phyloP scores from a whole-genome alignment of 2,888 invertebrate genomes.

The Rapana venosa region DNA sequence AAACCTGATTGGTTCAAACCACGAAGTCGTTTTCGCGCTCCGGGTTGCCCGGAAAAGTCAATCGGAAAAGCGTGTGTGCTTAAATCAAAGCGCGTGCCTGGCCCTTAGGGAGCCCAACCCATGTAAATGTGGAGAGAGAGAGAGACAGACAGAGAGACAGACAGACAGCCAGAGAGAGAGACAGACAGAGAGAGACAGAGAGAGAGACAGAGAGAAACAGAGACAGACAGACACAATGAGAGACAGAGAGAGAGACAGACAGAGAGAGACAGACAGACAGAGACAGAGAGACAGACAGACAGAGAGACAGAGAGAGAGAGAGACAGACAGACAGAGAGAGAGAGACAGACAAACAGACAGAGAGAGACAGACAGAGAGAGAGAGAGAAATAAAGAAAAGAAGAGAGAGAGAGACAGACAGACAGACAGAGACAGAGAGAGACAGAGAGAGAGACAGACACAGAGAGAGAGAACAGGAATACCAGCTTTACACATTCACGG shows the following conservation, averaged over 20 bases:
- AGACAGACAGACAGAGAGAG: neutral
- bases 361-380: neutral
- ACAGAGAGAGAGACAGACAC: neutral
- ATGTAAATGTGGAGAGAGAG: neutral
- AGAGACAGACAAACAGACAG: neutral
- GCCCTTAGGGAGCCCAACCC: too few relatives aligned
- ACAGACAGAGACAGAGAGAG: neutral
- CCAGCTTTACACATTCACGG: too few relatives aligned
- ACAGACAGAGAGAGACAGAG: too few relatives aligned
- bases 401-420: neutral
- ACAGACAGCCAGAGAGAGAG: too few relatives aligned
- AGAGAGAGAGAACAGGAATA: too few relatives aligned
- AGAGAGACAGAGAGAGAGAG: neutral
- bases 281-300: constrained; percentile 3
- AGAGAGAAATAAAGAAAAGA: neutral
- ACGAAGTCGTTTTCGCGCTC: too few relatives aligned
- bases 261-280: neutral
- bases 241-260: neutral
- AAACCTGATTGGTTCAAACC: too few relatives aligned
- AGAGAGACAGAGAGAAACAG: neutral
- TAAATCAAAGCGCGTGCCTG: too few relatives aligned
- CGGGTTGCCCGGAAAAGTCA: too few relatives aligned
- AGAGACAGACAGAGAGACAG: too few relatives aligned
- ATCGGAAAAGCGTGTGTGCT: too few relatives aligned
- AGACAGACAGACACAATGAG: neutral